Evolutionary conservation across 2,888 invertebrate genomes (phyloP).

Genomic region (Philereme vetulata): DNA sequence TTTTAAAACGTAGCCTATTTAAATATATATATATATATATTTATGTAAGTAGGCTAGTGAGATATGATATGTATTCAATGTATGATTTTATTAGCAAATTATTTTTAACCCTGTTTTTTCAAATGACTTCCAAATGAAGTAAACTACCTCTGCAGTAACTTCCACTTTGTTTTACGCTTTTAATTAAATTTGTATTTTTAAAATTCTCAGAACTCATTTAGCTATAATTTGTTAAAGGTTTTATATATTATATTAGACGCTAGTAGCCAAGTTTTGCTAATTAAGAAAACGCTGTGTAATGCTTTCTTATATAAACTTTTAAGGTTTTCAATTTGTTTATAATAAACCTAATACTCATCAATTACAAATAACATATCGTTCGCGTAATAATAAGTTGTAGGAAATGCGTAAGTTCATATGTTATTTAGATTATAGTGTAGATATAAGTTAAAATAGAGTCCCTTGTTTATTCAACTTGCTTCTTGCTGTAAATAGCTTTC

Average conservation of each 20-base stretch:
- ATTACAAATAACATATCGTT: conserved; percentile 75
- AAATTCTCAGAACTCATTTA: background rate
- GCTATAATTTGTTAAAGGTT: conserved; percentile 18
- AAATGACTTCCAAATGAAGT: background rate
- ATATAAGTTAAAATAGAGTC: conserved; percentile 51
- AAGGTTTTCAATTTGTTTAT: conserved; percentile 55
- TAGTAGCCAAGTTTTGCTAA: conserved; percentile 76
- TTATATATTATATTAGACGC: conserved; percentile 44
- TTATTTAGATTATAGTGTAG: conserved; percentile 52
- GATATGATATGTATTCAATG: no score
- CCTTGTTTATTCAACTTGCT: conserved; percentile 43
- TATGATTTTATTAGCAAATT: no score
- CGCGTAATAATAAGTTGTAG: conserved; percentile 60
- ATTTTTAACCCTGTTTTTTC: no score
- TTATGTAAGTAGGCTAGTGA: no score
- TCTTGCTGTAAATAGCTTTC: conserved; percentile 52
- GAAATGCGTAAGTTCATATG: conserved; percentile 59
- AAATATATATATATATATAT: no score
- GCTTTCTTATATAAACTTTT: conserved; percentile 56
- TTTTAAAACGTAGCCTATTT: no score
- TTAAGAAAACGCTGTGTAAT: conserved; percentile 73
- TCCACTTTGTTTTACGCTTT: conserved; percentile 18
- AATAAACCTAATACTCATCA: conserved; percentile 65
- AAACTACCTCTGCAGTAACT: conserved; percentile 33
- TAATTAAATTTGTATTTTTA: background rate